Conservation (phyloP, 2,888 invertebrate species). For the Dynastes grantii region DNA sequence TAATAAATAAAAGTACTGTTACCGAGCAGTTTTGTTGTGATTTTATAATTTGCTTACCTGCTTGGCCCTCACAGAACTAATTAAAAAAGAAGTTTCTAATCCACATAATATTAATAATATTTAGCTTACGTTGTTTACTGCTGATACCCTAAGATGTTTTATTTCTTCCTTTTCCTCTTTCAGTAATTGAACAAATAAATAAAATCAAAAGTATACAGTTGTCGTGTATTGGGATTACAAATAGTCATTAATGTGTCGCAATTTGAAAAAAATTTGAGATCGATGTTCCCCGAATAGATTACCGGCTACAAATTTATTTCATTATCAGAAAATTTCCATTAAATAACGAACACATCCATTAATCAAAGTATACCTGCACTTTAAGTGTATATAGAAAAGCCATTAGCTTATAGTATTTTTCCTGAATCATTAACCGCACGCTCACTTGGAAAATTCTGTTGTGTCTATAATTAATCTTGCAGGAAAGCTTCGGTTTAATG, state of each 20-base stretch:
- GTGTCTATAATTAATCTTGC: conserved; percentile 29
- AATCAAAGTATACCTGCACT: neutral
- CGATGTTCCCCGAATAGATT: neutral
- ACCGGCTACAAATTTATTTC: neutral
- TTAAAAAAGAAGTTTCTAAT: too few relatives aligned
- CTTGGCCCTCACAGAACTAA: too few relatives aligned
- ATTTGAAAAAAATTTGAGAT: too few relatives aligned
- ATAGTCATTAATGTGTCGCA: too few relatives aligned
- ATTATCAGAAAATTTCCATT: neutral
- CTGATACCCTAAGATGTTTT: too few relatives aligned
- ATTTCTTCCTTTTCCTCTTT: too few relatives aligned
- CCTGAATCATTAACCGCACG: conserved; percentile 23
- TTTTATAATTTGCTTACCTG: too few relatives aligned
- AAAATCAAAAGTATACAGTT: too few relatives aligned
- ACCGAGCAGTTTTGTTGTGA: neutral
- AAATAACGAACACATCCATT: neutral
- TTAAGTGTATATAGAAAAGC: neutral
- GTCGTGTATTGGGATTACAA: too few relatives aligned
- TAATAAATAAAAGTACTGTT: conserved; percentile 19
- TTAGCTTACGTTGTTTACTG: too few relatives aligned
- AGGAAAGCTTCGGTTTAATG: conserved; percentile 12
- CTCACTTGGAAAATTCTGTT: conserved; percentile 24
- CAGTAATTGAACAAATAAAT: too few relatives aligned
- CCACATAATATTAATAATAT: too few relatives aligned
- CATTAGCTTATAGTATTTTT: conserved; percentile 26